Evolutionary conservation across 2,888 invertebrate species (phyloP), one percentile per base, ranked within the genome.

Genomic region (Scaptomyza tumidula): DNA sequence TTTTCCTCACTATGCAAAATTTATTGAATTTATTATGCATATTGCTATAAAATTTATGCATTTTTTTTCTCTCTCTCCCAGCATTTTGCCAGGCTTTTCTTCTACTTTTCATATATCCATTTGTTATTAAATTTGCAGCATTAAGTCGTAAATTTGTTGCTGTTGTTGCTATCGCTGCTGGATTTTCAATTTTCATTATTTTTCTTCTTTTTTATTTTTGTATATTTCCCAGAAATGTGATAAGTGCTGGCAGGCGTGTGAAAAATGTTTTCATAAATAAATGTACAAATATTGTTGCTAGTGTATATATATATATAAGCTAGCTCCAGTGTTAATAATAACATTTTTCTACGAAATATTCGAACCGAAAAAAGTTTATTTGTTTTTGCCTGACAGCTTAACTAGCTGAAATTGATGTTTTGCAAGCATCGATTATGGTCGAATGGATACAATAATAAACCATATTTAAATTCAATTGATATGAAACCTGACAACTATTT

Each of bases 1-100:
- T 43, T 50, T 48, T 14, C 3, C 50, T 43, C 59, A 52, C 57
- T 27, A 45, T 52, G 55, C 55, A 55, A 69, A 86, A 86, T 83
- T 83, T 84, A 83, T 86, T 79, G 79, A 86, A 83, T 84, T 83
- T 86, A 84, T 84, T 84, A 84, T 84, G 87, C 87, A 83, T 83
- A 71, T 86, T 84, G 87, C 77, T 76, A 59, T 75, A 66, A 80
- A 84, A 78, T 74, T 62, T 67, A 71, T 80, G 68, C 74, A 80
- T 48, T 78, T 83, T 75, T 14, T 52, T 45, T 37, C 48, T 49
- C 54, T 58, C 27, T 19, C 29, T 44, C 29, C 7, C 37, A 6
- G 29, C 44, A 24, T 24, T 39, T 44, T 29, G 43, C 29, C 1
- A n/a, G 10, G 6, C 7, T 52, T 86, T 72, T 11, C 53, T 48